A percentile compares a stretch with the other conserved stretches of the same genome.
These are phyloP conservation scores for Mungos mungo DNA, from an alignment of 2,113 vertebrate species.

Conservation along the genomic window DNA sequence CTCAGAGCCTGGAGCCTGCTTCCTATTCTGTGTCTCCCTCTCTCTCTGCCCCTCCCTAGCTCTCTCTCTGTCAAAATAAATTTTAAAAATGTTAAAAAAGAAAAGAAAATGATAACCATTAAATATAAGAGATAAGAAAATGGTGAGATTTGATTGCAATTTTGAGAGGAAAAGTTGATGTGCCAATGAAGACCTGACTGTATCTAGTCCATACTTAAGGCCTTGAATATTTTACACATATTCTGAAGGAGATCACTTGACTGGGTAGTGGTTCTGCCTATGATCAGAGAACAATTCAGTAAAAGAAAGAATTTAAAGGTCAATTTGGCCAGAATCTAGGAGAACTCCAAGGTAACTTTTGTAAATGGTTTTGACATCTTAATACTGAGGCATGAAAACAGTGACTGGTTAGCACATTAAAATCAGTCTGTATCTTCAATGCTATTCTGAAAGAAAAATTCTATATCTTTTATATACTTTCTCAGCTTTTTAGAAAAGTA, in stretches of 20 bases:
- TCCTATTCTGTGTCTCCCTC: no score
- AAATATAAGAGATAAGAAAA: neutral
- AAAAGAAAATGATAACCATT: neutral
- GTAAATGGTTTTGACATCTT: constrained; percentile 12
- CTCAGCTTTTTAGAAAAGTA: constrained; percentile 23
- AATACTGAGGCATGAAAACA: neutral
- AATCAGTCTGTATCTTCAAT: neutral
- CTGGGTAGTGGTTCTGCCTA: neutral
- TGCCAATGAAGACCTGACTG: neutral
- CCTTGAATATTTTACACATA: neutral
- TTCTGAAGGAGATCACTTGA: neutral
- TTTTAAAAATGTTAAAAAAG: neutral
- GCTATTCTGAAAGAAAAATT: constrained; percentile 14
- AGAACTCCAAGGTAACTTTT: neutral
- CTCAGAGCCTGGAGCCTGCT: no score
- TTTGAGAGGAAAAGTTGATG: neutral
- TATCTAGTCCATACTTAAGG: neutral
- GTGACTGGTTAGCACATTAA: neutral
- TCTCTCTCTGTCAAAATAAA: no score
- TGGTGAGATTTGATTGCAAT: neutral
- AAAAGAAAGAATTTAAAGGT: constrained; percentile 24
- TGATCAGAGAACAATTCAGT: neutral
- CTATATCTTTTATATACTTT: neutral
- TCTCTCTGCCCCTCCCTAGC: no score
- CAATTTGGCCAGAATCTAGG: neutral